These are phyloP conservation scores for Antedon mediterranea DNA, from an alignment of 53 echinoderm and acorn worm species.

Conservation along the genomic window DNA sequence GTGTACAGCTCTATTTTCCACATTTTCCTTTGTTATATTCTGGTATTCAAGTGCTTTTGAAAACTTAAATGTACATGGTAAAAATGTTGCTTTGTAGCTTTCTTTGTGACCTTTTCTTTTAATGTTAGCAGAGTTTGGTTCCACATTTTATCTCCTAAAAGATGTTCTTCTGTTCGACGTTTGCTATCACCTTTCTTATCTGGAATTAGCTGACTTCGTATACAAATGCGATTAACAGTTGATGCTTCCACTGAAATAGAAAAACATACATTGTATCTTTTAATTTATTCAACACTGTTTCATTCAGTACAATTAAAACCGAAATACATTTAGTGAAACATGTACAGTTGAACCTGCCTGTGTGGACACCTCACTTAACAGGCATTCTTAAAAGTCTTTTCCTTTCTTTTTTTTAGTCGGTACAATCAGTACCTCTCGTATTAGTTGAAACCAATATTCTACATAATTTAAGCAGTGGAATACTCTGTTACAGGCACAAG, in stretches of 20 bases:
- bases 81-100: slow-evolving; percentile 79
- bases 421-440: too few species aligned
- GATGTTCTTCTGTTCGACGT: slow-evolving; percentile 71
- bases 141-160: slow-evolving; percentile 70
- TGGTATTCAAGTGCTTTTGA: slow-evolving; percentile 71
- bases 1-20: slow-evolving; percentile 50
- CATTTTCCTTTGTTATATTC: slow-evolving; percentile 57
- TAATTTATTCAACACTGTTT: too few species aligned
- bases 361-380: too few species aligned
- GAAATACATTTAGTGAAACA: too few species aligned
- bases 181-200: slow-evolving; percentile 93
- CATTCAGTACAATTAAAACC: too few species aligned
- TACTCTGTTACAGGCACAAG: too few species aligned
- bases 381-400: too few species aligned
- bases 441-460: too few species aligned
- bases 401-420: too few species aligned
- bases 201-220: slow-evolving; percentile 73
- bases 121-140: slow-evolving; percentile 58
- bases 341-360: too few species aligned
- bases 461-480: too few species aligned
- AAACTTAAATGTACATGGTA: slow-evolving; percentile 72
- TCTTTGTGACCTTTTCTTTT: slow-evolving; percentile 42
- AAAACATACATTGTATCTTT: neutral
- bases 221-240: slow-evolving; percentile 56
- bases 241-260: slow-evolving; percentile 58